phyloP scores from a whole-genome alignment of 2,888 invertebrate genomes.

The Leucania comma region DNA sequence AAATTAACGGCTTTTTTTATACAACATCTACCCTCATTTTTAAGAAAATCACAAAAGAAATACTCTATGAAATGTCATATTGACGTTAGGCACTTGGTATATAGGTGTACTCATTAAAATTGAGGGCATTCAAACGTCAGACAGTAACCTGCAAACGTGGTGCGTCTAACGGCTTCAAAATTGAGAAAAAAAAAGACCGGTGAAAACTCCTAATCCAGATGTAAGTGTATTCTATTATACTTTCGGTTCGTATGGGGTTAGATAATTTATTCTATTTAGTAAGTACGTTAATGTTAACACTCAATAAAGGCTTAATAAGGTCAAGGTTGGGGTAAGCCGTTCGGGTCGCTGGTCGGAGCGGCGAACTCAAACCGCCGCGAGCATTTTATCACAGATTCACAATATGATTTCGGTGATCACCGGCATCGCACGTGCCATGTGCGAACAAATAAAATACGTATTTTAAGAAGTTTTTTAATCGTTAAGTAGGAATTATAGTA shows the following conservation, averaged over 20 bases:
- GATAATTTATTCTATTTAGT: slow-evolving; percentile 4
- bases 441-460: slow-evolving; percentile 34
- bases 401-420: slow-evolving; percentile 68
- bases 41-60: background rate
- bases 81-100: background rate
- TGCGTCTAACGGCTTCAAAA: background rate
- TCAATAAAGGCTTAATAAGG: slow-evolving; percentile 55
- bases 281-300: slow-evolving; percentile 16
- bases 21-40: slow-evolving; percentile 3
- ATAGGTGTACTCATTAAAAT: background rate
- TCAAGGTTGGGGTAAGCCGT: slow-evolving; percentile 62
- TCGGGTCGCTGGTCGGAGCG: slow-evolving; percentile 34
- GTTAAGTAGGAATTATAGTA: background rate
- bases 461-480: slow-evolving; percentile 33
- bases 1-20: background rate
- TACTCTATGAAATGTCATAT: background rate
- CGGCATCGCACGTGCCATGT: slow-evolving; percentile 65
- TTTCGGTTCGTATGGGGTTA: background rate
- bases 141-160: background rate
- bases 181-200: slow-evolving; percentile 3
- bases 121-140: background rate
- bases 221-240: background rate
- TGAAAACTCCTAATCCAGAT: background rate
- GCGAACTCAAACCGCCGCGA: slow-evolving; percentile 37
- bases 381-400: slow-evolving; percentile 44